phyloP scores from a whole-genome alignment of 2,888 invertebrate species.

The Harpagoxenus sublaevis region DNA sequence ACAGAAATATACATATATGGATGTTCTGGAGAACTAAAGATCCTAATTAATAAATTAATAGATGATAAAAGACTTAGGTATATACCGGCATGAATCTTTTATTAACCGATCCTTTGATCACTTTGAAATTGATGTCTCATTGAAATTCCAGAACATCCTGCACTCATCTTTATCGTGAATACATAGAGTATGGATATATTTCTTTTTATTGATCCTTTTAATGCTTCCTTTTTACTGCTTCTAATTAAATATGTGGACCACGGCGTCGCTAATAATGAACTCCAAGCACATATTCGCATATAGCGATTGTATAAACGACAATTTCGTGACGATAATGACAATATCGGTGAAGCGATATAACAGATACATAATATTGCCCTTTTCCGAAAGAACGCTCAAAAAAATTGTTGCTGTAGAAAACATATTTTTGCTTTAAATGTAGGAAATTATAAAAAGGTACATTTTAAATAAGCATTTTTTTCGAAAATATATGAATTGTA shows the following conservation, averaged over 20 bases:
- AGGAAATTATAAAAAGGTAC: not conserved
- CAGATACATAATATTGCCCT: not conserved
- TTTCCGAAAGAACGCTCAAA: not conserved
- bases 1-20: not conserved
- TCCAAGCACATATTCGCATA: slow-evolving; percentile 23
- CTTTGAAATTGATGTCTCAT: not conserved
- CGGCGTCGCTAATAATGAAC: slow-evolving; percentile 10
- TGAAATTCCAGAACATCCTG: not conserved
- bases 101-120: not conserved
- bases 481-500: not conserved
- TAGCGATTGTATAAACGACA: slow-evolving; percentile 27
- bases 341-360: not conserved
- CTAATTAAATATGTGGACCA: slow-evolving; percentile 41
- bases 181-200: not conserved
- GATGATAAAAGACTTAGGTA: not conserved
- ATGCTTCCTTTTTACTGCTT: not conserved
- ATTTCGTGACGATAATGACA: slow-evolving; percentile 42
- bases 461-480: not conserved
- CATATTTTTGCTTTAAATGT: not conserved
- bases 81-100: not conserved
- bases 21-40: not conserved
- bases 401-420: not conserved
- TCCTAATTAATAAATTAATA: not conserved
- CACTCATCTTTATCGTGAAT: not conserved
- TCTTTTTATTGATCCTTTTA: slow-evolving; percentile 9